Evolutionary conservation across 2,113 vertebrate genomes (phyloP), one percentile per base, ranked within the genome.

Genomic region (Bolborhynchus lineola): DNA sequence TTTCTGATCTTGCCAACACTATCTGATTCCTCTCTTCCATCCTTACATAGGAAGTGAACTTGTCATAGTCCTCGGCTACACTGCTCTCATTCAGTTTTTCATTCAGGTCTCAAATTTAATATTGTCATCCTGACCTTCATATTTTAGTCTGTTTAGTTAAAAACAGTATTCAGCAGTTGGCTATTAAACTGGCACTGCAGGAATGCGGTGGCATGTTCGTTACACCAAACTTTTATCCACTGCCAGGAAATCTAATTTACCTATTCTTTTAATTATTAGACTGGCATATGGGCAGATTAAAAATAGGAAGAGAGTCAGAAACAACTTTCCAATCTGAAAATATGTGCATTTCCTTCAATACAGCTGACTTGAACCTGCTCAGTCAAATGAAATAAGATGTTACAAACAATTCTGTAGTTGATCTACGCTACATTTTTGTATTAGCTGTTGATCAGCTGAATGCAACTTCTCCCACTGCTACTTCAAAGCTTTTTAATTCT

Each of bases 231-330:
- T 96, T 87, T 79, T 21, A 95, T 53, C 82, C 76, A 65, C 16
- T 93, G 93, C 95, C 82, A 97, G 84, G 82, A 94, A 92, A 95
- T 90, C 64, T 65, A 49, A 94, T 92, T 94, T 86, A 96, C 93
- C 93, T 96, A 94, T 90, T 95, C 39, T 91, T 95, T 91, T 84
- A 77, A 90, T 90, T 92, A 93, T 86, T 60, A 84, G 72, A 70
- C 76, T 68, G 69, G 86, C 91, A 95, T 88, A 96, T 68, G 83
- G 92, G 33, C 31, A 86, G 64, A 90, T 75, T 88, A 91, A 92
- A 93, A 96, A 95, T 23, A 88, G 92, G 88, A 95, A 91, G 47
- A 55, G 10, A 88, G 80, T 80, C 94, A 94, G 65, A 91, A 92
- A 93, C 75, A 93, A 88, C 65, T 31, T 37, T 39, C 67, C 86